Evolutionary conservation across 1,140 invertebrate species (phyloP), one percentile per base, ranked within the genome.

Genomic region (Zophobas morio): DNA sequence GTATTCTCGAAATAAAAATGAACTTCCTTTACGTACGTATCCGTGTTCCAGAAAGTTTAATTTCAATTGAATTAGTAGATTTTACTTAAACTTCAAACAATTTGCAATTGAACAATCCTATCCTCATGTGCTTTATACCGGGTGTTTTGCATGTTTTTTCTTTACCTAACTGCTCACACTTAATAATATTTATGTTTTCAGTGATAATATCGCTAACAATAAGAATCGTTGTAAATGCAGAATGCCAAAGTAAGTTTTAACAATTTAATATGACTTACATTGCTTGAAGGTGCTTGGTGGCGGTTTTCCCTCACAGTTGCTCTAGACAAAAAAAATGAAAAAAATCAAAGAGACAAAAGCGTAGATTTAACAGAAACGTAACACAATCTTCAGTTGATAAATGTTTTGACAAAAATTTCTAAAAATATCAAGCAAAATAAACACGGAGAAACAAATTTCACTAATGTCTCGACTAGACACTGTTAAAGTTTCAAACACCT

Each of bases 211-310:
- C 82, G 82, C 78, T 85, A 85, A 82, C 84, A 82, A 84, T 85
- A 82, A 84, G 82, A 78, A 83, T 82, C 80, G 76, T 84, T 81
- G 82, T 81, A 82, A 83, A 85, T 82, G 84, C 84, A 74, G 84
- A 85, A 84, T 85, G 84, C 75, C 84, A 85, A 81, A 85, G 84
- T 85, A 85, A 85, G 84, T 85, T 82, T 79, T 77, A 66, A 66
- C 39, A 66, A 47, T 79, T 47, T 78, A 57, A 40, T n/a, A 40
- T 47, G 20, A 20, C 79, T 73, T 77, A 32, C 66, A 71, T 35
- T 76, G 40, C 47, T 60, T 75, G 71, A 75, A 70, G 72, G 35
- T 80, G 60, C 70, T 47, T 73, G 66, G 71, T 75, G 49, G 51
- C 47, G 73, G 54, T 73, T 70, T 39, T 70, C 4, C 36, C 5